Evolutionary conservation across 2,797 vertebrate species (phyloP).

Genomic region (Tarsius wallacei): DNA sequence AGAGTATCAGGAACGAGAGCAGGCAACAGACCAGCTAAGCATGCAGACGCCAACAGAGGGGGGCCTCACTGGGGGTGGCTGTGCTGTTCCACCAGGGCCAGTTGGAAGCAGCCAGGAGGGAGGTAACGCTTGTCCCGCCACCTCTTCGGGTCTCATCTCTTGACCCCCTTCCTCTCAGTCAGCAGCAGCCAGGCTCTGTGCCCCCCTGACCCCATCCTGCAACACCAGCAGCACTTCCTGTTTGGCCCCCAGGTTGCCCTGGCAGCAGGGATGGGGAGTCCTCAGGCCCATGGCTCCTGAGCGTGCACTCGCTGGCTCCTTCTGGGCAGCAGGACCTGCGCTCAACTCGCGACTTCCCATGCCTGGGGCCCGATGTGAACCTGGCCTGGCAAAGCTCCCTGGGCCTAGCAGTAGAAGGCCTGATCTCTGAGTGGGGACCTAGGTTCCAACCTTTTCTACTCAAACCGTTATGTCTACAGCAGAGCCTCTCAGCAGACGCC

Average conservation of each 20-base stretch:
- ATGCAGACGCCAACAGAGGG: rapidly evolving
- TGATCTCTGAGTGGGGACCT: not conserved
- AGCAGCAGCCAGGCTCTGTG: rapidly evolving
- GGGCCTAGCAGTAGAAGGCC: not conserved
- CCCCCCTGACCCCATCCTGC: rapidly evolving
- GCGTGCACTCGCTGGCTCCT: rapidly evolving
- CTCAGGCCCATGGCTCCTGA: rapidly evolving
- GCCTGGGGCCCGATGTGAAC: rapidly evolving
- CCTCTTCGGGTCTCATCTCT: rapidly evolving
- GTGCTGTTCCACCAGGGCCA: rapidly evolving
- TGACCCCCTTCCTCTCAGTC: too few species aligned
- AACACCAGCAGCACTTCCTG: rapidly evolving
- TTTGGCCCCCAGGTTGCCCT: rapidly evolving
- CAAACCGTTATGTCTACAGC: not conserved
- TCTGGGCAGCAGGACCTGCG: not conserved
- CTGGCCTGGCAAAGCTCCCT: rapidly evolving
- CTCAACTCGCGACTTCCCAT: rapidly evolving
- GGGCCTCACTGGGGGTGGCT: rapidly evolving
- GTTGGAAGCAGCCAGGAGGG: rapidly evolving
- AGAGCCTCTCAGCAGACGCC: rapidly evolving
- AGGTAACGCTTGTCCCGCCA: rapidly evolving
- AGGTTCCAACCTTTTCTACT: too few species aligned
- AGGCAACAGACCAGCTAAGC: rapidly evolving
- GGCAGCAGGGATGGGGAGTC: not conserved
- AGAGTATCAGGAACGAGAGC: rapidly evolving